These are phyloP conservation scores for Lordiphosa mommai DNA, from an alignment of 1,140 invertebrate species.

Conservation along the genomic window DNA sequence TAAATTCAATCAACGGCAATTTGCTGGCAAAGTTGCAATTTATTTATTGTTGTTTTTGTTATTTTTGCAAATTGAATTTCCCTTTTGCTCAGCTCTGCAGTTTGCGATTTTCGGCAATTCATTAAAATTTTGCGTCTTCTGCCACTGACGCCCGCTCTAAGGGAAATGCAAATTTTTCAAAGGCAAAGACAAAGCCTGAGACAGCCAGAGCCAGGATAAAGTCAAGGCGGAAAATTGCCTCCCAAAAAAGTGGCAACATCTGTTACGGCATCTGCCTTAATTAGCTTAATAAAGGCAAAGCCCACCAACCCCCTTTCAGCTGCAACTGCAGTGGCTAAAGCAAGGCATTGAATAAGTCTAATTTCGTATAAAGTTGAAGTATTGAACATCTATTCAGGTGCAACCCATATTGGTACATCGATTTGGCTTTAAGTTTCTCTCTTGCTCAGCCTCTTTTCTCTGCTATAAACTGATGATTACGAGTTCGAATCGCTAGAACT, in stretches of 20 bases:
- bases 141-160: constrained; percentile 29
- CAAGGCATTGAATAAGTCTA: no score
- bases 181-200: constrained; percentile 13
- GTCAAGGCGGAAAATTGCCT: constrained; percentile 31
- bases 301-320: no score
- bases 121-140: constrained; percentile 55
- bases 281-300: constrained; percentile 23
- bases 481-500: no score
- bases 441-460: no score
- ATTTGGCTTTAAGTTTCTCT: no score
- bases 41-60: constrained; percentile 63
- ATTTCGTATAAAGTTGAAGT: no score
- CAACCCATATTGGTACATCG: no score
- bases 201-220: constrained; percentile 8
- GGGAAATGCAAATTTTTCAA: constrained; percentile 53
- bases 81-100: constrained; percentile 48
- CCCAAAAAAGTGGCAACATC: constrained; percentile 22
- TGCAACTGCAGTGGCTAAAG: no score
- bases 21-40: constrained; percentile 60
- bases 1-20: constrained; percentile 69
- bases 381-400: no score
- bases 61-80: constrained; percentile 68
- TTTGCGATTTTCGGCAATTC: constrained; percentile 70
- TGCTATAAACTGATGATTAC: no score
- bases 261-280: constrained; percentile 34